Conservation (phyloP, 2,888 invertebrate species). For the Melanostoma mellinum region DNA sequence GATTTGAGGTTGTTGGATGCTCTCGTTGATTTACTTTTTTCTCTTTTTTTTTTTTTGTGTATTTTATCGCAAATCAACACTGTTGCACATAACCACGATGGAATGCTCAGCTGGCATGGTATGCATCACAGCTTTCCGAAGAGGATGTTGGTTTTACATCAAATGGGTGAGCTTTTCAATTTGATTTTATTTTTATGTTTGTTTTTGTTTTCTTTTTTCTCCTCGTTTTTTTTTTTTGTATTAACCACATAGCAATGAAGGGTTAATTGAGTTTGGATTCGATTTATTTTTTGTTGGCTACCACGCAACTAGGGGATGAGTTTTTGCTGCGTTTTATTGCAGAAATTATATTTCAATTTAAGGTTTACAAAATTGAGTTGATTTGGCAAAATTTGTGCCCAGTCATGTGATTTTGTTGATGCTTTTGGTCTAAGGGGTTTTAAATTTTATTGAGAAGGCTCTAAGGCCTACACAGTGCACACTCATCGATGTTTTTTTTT, state of each 20-base stretch:
- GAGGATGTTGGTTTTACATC: neutral
- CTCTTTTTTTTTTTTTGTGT: conserved; percentile 20
- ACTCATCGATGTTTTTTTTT: no score
- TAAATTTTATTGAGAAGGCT: no score
- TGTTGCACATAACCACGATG: conserved; percentile 52
- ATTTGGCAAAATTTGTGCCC: no score
- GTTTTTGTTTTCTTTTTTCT: neutral
- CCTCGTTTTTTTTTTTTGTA: conserved; percentile 20
- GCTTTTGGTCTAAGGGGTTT: no score
- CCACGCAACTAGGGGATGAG: neutral
- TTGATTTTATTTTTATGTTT: conserved; percentile 16
- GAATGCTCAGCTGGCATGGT: conserved; percentile 25
- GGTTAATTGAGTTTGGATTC: conserved; percentile 45
- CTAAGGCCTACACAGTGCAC: no score
- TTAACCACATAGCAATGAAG: conserved; percentile 34
- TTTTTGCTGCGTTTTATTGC: no score
- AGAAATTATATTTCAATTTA: no score
- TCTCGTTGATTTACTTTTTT: neutral
- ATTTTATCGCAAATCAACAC: conserved; percentile 17
- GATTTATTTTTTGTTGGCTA: neutral
- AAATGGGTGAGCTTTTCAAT: conserved; percentile 9
- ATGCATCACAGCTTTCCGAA: neutral
- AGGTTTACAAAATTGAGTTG: no score
- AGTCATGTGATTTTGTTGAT: no score
- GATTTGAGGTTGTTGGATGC: conserved; percentile 38